These are phyloP conservation scores for Acrossocheilus fasciatus DNA, from an alignment of 2,797 vertebrate species.

Conservation along the genomic window DNA sequence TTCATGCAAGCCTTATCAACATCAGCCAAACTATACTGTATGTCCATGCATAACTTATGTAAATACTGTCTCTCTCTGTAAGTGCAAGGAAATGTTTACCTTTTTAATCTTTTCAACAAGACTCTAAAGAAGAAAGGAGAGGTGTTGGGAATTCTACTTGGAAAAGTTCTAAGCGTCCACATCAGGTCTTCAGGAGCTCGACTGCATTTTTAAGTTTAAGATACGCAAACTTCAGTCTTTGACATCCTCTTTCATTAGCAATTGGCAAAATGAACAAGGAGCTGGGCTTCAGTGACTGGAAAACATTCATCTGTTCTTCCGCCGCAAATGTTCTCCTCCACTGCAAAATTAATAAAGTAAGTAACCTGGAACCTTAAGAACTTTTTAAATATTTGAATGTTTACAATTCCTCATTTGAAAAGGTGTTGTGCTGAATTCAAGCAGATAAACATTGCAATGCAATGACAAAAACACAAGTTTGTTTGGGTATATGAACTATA, in stretches of 20 bases:
- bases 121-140: constrained; percentile 26
- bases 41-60: constrained; percentile 37
- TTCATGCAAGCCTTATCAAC: not conserved
- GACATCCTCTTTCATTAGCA: constrained; percentile 49
- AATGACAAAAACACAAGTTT: not conserved
- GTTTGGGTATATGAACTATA: not conserved
- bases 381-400: not conserved
- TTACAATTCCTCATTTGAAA: constrained; percentile 1
- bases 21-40: constrained; percentile 27
- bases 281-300: constrained; percentile 5
- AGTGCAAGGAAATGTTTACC: constrained; percentile 42
- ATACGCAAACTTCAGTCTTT: constrained; percentile 28
- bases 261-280: constrained; percentile 39
- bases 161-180: constrained; percentile 17
- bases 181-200: constrained; percentile 16
- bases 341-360: constrained; percentile 36
- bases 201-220: constrained; percentile 27
- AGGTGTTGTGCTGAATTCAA: not conserved
- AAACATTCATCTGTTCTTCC: constrained; percentile 32
- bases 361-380: not conserved
- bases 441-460: not conserved
- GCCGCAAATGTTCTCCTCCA: constrained; percentile 1
- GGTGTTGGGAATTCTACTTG: constrained; percentile 28
- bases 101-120: not conserved
- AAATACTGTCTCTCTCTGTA: constrained; percentile 30